Base-by-base conservation (phyloP, 2,888 invertebrate species). In the Azorinus chamasolen region DNA sequence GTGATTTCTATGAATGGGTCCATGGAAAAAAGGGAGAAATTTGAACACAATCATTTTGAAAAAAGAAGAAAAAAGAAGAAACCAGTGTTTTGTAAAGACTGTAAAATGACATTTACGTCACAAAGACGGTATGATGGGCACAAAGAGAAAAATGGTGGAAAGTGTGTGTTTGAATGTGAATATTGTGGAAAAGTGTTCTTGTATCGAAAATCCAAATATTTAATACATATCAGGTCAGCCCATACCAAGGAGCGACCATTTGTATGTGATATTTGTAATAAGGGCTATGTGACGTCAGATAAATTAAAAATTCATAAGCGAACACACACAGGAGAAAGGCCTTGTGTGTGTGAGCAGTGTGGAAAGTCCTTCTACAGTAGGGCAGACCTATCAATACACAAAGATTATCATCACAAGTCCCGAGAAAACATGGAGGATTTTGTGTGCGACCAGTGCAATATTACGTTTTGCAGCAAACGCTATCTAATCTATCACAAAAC, bases 341-440 rank as follows among this genome's bases (percentile, higher is more conserved):
- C 77, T 4, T 77, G 71, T 57, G 45, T 77, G 8, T 77, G 77
- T 72, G 77, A 77, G 27, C 61, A 77, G 25, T 77, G 77, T 59
- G 77, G 77, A 16, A 37, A 22, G 22, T 37, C 63, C 4, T 77
- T 71, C 50, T 66, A 68, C 59, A 66, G 68, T 6, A 51, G 66
- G 1, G 71, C 66, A 4, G 77, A 71, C 4, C 51, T 77, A 3
- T 58, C 71, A 1, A 68, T 48, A 5, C 77, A 77, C 25, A 55
- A 65, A 46, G 58, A 77, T 1, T 77, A 77, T 24, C 77, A 77
- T 16, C 77, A 77, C 50, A 39, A 39, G 0, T 45, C 63, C 0
- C 54, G 51, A 22, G 64, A 66, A 41, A 41, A 61, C 25, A 22
- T 43, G 32, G 63, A 58, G 8, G 53, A 72, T 3, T 20, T 77